Evolutionary conservation across 2,888 invertebrate species (phyloP), one percentile per base, ranked within the genome.

Genomic region (Griposia aprilina): DNA sequence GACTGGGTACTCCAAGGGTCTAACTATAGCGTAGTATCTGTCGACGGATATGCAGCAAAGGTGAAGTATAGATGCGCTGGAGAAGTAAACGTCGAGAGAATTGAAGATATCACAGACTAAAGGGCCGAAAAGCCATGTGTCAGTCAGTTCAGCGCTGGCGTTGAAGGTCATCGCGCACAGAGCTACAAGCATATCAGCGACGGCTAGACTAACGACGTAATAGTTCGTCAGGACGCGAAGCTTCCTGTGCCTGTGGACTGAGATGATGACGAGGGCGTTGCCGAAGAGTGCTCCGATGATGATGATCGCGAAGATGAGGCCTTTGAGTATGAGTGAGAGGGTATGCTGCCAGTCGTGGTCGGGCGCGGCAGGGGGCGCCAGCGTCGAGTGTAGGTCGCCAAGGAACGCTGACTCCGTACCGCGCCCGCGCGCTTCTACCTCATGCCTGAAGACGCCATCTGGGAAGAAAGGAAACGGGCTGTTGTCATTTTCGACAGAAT

Each of bases 61-160:
- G 94, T 99, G 99, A 70, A 99, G 97, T 82, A 99, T 99, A 83
- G 99, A 99, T 11, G 99, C 99, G 73, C 98, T 99, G 88, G 98
- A 99, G 95, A 99, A 99, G 93, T 99, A 98, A 4, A 99, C 99
- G 94, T 99, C 99, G 85, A 99, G 97, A 57, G 99, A 98, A 94
- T 99, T 99, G 98, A 98, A 99, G 74, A 99, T 98, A 97, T 99
- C 99, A 97, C 99, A 99, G 98, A 99, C 98, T 90, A 98, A 97
- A 90, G 98, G 97, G 11, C 99, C 98, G 92, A 99, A 99, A 88
- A 98, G 97, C 99, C 99, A 99, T 67, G 98, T 98, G 70, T 98
- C 98, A 60, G 98, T 98, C 72, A 98, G 95, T 94, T 98, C 98
- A n/a, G 98, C 98, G 90, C 98, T 98, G 55, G 99, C 98, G 95